Evolutionary conservation across 2,888 invertebrate genomes (phyloP).

Genomic region (Agrotis segetum): DNA sequence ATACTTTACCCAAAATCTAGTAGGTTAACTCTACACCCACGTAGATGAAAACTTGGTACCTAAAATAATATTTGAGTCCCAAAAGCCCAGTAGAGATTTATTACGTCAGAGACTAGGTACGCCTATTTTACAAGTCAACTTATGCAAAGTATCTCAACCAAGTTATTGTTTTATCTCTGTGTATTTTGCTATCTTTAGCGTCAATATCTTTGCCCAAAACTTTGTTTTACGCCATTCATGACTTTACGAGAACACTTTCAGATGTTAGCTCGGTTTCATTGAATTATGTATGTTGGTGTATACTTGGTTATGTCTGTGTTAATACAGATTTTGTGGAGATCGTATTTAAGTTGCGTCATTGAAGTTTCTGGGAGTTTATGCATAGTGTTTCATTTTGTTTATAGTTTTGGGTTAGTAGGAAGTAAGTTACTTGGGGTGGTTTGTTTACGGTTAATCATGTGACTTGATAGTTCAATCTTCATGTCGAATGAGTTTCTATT

Average conservation of each 20-base stretch:
- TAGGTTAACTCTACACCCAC: not conserved
- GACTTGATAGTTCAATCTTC: not conserved
- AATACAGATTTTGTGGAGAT: slow-evolving; percentile 24
- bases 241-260: slow-evolving; percentile 46
- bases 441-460: not conserved
- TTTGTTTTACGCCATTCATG: slow-evolving; percentile 60
- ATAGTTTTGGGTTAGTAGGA: not conserved
- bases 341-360: slow-evolving; percentile 14
- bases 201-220: slow-evolving; percentile 59
- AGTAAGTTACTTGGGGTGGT: not conserved
- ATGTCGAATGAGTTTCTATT: too few species aligned
- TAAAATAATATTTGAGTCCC: slow-evolving; percentile 23
- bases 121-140: slow-evolving; percentile 57
- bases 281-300: slow-evolving; percentile 54
- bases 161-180: slow-evolving; percentile 60
- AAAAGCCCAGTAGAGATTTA: slow-evolving; percentile 26
- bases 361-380: slow-evolving; percentile 12
- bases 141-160: slow-evolving; percentile 56
- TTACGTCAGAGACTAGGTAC: slow-evolving; percentile 17
- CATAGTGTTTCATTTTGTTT: slow-evolving; percentile 9
- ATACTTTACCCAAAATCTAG: not conserved
- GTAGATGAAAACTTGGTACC: not conserved
- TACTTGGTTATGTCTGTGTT: slow-evolving; percentile 24
- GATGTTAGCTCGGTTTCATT: slow-evolving; percentile 43
- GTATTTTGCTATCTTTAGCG: slow-evolving; percentile 59